Evolutionary conservation across 2,113 vertebrate species (phyloP), one percentile per base, ranked within the genome.

Genomic region (Mobula birostris): DNA sequence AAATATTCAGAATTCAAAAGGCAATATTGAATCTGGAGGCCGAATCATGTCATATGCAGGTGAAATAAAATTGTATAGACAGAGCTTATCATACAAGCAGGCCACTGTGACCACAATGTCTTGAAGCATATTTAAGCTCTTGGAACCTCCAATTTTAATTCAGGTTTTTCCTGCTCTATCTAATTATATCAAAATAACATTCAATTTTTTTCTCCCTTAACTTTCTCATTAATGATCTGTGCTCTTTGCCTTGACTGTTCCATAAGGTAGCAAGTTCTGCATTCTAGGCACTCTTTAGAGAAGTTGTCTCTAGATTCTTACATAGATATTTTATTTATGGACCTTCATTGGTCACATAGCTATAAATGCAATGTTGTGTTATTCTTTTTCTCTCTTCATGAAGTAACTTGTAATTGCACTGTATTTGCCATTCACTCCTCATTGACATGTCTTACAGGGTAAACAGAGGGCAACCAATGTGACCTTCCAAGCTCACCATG

Each of bases 391-490:
- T 93, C 8, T 29, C 5, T 7, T 3, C 11, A 29, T 74, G 21
- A 29, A 93, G 12, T 72, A 29, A 56, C 24, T 27, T 72, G 36
- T 74, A 21, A 79, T 61, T 19, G 11, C 74, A 27, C 21, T 74
- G 70, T 7, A 2, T 61, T 32, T 88, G 56, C 3, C 27, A 63
- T 32, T 32, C 15, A 15, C 74, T 48, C 74, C 21, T 74, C 68
- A 74, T 11, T 56, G 70, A 11, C 58, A 40, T 70, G 94, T 95
- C 94, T 48, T 96, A 66, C 94, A 99, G 99, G 99, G 98, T 92
- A 99, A 97, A 97, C 99, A 99, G 95, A 97, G 99, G 95, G 98
- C 99, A 29, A 99, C 99, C 27, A 99, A 99, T 63, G 99, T 99
- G 94, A 99, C 98, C 80, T 99, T 99, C 95, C 99, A 99, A 96